Evolutionary conservation across 2,888 invertebrate genomes (phyloP).

Genomic region (Dione juno): DNA sequence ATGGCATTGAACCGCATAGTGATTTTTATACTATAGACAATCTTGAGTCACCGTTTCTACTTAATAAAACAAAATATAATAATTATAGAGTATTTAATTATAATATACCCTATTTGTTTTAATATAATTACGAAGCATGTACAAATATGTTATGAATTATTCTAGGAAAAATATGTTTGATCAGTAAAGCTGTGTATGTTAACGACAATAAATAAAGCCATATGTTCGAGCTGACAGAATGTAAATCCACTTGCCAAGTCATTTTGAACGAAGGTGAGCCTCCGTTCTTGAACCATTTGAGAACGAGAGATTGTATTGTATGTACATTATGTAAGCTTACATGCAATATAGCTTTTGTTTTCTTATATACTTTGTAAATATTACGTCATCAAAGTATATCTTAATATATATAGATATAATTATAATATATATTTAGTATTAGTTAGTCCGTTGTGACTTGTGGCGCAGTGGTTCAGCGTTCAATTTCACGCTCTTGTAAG

Average conservation of each 20-base stretch:
- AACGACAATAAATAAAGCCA: constrained; percentile 3
- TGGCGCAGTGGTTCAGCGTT: too few species aligned
- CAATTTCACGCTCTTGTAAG: too few species aligned
- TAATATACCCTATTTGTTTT: too few species aligned
- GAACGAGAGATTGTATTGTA: constrained; percentile 41
- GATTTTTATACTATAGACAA: background rate
- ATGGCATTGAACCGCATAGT: background rate
- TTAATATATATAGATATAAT: too few species aligned
- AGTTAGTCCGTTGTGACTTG: too few species aligned
- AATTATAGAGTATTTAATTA: too few species aligned
- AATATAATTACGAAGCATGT: too few species aligned
- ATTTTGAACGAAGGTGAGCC: constrained; percentile 49
- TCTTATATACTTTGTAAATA: background rate
- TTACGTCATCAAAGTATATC: too few species aligned
- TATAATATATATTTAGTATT: too few species aligned
- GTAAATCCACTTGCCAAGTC: constrained; percentile 32
- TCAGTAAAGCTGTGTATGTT: background rate
- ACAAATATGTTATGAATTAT: background rate
- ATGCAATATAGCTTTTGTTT: constrained; percentile 24
- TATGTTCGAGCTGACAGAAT: constrained; percentile 11
- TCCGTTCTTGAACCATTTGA: constrained; percentile 57
- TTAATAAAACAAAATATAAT: too few species aligned
- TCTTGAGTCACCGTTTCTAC: too few species aligned
- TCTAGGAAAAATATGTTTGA: background rate
- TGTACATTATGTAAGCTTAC: constrained; percentile 41